Conservation (phyloP, 2,888 invertebrate species). For the Callinectes sapidus region DNA sequence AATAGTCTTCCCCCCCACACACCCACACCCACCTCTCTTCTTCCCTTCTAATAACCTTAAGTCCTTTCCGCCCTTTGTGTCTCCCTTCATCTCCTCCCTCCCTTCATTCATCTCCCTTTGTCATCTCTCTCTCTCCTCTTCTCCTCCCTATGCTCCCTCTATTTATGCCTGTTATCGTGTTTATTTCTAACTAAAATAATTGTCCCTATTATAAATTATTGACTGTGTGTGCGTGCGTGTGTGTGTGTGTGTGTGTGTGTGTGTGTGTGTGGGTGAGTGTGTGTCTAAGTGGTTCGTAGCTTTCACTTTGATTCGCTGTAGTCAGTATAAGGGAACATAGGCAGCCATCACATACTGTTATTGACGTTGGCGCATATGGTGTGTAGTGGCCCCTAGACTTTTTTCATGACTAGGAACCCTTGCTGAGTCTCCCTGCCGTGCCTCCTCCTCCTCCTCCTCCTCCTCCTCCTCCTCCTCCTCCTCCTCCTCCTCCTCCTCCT, state of each 20-base stretch:
- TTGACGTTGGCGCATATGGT: not conserved
- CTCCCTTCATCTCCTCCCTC: not conserved
- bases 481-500: not conserved
- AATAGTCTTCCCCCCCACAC: not conserved
- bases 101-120: not conserved
- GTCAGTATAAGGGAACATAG: not conserved
- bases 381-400: not conserved
- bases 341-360: not conserved
- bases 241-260: not conserved
- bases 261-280: not conserved
- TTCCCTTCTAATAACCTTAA: not conserved
- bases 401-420: slow-evolving; percentile 3
- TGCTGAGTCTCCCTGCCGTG: not conserved
- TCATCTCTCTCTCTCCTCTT: not conserved
- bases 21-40: not conserved
- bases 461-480: not conserved
- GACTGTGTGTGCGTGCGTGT: not conserved
- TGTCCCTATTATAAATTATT: no score
- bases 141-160: no score
- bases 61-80: not conserved
- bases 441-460: not conserved
- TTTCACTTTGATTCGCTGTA: slow-evolving; percentile 4
- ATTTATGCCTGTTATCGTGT: no score
- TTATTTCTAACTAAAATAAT: no score
- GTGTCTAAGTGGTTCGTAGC: not conserved